Evolutionary conservation across 53 echinoderm and acorn worm genomes (phyloP).

Genomic region (Glandiceps talaboti): DNA sequence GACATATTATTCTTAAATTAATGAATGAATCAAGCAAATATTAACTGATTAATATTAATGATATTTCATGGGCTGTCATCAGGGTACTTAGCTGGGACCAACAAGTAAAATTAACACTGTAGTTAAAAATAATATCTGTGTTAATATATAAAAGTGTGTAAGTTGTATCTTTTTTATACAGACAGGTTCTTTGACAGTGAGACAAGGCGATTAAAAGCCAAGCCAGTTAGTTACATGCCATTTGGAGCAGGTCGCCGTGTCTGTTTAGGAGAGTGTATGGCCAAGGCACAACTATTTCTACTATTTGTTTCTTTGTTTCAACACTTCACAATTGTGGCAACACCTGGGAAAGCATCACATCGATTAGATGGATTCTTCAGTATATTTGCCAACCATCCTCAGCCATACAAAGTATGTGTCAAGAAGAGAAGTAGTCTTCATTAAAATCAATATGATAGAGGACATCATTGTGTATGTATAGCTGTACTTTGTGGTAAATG

Average conservation of each 20-base stretch:
- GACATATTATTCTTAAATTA: no score
- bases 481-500: no score
- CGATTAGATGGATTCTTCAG: background rate
- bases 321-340: slow-evolving; percentile 47
- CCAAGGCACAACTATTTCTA: slow-evolving; percentile 64
- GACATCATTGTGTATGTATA: no score
- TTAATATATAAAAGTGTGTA: no score
- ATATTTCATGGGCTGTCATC: no score
- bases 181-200: background rate
- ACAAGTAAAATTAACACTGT: no score
- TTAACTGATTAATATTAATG: no score
- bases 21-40: background rate
- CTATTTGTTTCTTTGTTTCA: slow-evolving; percentile 61
- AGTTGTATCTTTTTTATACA: no score
- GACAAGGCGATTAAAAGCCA: background rate
- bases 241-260: slow-evolving; percentile 55
- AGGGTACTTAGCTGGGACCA: no score
- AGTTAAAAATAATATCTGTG: no score
- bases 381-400: background rate
- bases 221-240: slow-evolving; percentile 46
- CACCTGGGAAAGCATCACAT: slow-evolving; percentile 30
- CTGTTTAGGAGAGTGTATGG: slow-evolving; percentile 67
- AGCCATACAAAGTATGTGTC: background rate
- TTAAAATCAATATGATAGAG: no score
- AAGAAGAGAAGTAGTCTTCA: background rate